These are phyloP conservation scores for Pseudonaja textilis DNA, from an alignment of 2,113 vertebrate species.

Conservation along the genomic window DNA sequence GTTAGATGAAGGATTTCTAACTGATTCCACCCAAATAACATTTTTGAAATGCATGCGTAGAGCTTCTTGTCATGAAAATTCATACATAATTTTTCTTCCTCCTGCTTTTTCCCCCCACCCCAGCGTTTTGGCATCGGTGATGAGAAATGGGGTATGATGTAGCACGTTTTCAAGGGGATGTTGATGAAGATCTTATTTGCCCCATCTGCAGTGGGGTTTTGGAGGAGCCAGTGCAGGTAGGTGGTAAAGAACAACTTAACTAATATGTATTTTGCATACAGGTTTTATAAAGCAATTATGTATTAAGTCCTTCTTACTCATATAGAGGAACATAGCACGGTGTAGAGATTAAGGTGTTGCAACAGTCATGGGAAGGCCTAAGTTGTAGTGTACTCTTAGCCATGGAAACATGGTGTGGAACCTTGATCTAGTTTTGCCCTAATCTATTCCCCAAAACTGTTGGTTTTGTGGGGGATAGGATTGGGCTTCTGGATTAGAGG, in stretches of 20 bases:
- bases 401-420: not conserved
- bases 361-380: not conserved
- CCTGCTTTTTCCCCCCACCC: not conserved
- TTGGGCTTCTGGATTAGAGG: not conserved
- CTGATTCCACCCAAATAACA: not conserved
- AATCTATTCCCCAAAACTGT: not conserved
- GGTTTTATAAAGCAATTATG: not conserved
- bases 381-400: not conserved
- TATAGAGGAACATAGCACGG: not conserved
- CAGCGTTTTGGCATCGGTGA: conserved; percentile 81
- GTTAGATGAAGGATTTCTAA: not conserved
- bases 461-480: not conserved
- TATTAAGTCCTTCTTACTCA: not conserved
- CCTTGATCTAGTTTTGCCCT: not conserved
- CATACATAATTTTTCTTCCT: not conserved
- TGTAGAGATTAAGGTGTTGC: not conserved
- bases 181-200: conserved; percentile 97
- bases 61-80: not conserved
- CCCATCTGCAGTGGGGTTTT: conserved; percentile 97
- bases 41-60: not conserved
- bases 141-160: conserved; percentile 99
- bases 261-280: not conserved
- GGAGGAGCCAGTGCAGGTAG: conserved; percentile 95
- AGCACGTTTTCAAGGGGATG: conserved; percentile 95
- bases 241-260: not conserved